These are phyloP conservation scores for Ictalurus furcatus DNA, from an alignment of 2,113 vertebrate species.

Conservation along the genomic window DNA sequence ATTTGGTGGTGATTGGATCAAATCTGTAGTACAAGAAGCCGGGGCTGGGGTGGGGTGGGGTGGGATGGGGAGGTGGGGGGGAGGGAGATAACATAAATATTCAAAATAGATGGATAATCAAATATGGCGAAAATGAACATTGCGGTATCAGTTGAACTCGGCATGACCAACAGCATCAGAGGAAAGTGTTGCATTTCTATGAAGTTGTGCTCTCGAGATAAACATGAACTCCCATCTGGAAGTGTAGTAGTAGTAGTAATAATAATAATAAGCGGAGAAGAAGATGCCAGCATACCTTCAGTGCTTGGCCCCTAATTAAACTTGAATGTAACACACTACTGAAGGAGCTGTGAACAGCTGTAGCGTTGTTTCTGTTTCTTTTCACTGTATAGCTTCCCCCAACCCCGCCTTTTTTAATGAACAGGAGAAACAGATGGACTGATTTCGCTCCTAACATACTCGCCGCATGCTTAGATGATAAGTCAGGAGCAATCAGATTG, in stretches of 20 bases:
- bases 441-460: neutral
- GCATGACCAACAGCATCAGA: neutral
- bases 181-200: neutral
- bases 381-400: neutral
- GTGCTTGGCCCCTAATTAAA: neutral
- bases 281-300: neutral
- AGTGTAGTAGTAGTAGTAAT: neutral
- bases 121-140: neutral
- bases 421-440: constrained; percentile 3
- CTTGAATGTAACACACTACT: neutral
- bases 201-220: neutral
- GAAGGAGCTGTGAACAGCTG: neutral
- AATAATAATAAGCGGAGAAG: neutral
- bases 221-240: neutral
- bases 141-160: neutral
- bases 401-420: neutral
- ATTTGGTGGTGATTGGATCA: neutral
- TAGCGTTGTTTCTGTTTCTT: neutral
- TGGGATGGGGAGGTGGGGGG: too few species aligned
- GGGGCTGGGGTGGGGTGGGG: too few species aligned
- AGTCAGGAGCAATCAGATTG: neutral
- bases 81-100: too few species aligned
- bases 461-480: neutral
- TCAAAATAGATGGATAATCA: neutral
- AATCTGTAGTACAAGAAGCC: neutral